Percentiles rank a stretch among this genome's conserved stretches.
These are phyloP conservation scores for Solea senegalensis DNA, from an alignment of 2,113 vertebrate genomes.

Conservation along the genomic window DNA sequence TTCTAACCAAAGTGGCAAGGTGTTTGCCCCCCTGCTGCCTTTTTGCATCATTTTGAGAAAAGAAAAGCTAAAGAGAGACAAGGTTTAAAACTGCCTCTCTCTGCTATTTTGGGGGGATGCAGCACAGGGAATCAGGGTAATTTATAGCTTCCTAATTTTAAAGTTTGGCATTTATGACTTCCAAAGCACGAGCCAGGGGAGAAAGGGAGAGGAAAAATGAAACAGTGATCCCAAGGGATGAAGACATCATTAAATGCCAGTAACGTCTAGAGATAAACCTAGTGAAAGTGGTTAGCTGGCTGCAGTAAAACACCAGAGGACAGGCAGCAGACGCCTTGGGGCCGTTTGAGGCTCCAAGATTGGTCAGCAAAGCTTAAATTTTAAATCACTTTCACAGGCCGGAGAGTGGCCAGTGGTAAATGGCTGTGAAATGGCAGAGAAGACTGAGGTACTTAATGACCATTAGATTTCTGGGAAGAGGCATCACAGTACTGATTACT, in stretches of 20 bases:
- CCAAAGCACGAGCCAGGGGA: constrained; percentile 38
- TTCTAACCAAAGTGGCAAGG: background rate
- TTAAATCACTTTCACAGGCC: constrained; percentile 34
- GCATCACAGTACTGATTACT: background rate
- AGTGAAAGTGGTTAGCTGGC: constrained; percentile 49
- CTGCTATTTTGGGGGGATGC: constrained; percentile 44
- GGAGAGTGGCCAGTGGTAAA: constrained; percentile 18
- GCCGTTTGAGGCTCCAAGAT: constrained; percentile 42
- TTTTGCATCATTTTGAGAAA: constrained; percentile 1
- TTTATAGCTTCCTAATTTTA: constrained; percentile 69
- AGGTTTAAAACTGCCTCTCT: constrained; percentile 26
- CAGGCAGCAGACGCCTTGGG: constrained; percentile 48
- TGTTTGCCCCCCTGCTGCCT: background rate
- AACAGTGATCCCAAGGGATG: constrained; percentile 39
- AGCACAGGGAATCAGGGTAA: constrained; percentile 40
- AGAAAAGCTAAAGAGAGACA: background rate
- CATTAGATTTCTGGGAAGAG: constrained; percentile 20
- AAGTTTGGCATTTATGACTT: constrained; percentile 57
- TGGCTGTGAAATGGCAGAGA: constrained; percentile 1
- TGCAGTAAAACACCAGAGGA: constrained; percentile 66
- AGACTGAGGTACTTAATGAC: constrained; percentile 19
- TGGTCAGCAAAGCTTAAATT: constrained; percentile 57
- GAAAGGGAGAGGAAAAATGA: constrained; percentile 45
- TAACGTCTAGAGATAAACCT: constrained; percentile 59
- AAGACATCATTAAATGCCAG: constrained; percentile 67